Conservation (phyloP, 2,797 vertebrate species). For the Pitangus sulphuratus region DNA sequence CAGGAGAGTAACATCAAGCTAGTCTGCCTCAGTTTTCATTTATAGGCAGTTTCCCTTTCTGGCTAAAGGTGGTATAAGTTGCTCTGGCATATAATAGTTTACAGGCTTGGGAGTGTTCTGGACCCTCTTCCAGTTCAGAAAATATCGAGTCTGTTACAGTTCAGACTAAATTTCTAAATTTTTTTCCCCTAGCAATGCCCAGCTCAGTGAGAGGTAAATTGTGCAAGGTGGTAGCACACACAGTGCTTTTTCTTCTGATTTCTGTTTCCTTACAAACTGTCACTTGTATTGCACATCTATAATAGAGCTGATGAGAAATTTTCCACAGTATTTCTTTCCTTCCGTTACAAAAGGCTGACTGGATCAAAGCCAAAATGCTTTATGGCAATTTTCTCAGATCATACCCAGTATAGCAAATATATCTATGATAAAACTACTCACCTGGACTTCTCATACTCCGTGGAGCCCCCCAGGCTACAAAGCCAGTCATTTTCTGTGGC, state of each 20-base stretch:
- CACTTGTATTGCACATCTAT: not conserved
- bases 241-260: not conserved
- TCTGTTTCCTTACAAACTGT: not conserved
- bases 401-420: not conserved
- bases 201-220: not conserved
- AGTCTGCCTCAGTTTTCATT: not conserved
- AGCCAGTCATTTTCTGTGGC: not conserved
- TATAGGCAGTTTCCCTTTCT: not conserved
- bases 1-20: not conserved
- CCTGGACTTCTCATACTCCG: conserved; percentile 1
- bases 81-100: not conserved
- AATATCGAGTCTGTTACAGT: not conserved
- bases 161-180: not conserved
- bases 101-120: not conserved
- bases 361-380: not conserved
- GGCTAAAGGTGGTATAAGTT: not conserved
- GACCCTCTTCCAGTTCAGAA: not conserved
- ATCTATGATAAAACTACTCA: not conserved
- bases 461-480: conserved; percentile 20
- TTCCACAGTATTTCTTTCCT: not conserved
- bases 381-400: not conserved
- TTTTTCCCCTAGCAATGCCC: not conserved
- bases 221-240: not conserved
- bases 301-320: not conserved
- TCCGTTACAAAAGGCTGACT: not conserved